These are phyloP conservation scores for Pecten maximus DNA, from an alignment of 2,888 invertebrate genomes.

Conservation along the genomic window DNA sequence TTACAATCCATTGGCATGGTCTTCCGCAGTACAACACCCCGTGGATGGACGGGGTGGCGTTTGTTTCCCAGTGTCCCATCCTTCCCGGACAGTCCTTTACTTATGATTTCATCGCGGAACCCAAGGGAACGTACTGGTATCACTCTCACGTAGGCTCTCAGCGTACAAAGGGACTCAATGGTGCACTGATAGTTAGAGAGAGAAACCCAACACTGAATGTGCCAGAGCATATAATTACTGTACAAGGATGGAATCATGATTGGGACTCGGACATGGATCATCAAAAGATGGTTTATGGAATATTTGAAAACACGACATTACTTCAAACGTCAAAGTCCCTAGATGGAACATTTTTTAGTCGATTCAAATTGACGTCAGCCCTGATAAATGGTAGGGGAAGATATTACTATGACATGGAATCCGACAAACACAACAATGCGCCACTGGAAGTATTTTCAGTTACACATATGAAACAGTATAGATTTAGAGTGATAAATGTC, in stretches of 20 bases:
- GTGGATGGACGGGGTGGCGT: slow-evolving; percentile 69
- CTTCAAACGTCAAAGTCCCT: slow-evolving; percentile 49
- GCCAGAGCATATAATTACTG: slow-evolving; percentile 60
- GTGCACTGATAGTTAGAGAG: slow-evolving; percentile 67
- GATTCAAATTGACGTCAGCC: slow-evolving; percentile 62
- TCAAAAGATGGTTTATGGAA: slow-evolving; percentile 61
- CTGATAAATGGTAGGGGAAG: slow-evolving; percentile 74
- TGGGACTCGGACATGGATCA: slow-evolving; percentile 61
- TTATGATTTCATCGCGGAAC: slow-evolving; percentile 61
- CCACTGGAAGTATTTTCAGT: slow-evolving; percentile 65
- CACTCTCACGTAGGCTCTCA: slow-evolving; percentile 67
- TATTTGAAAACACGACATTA: slow-evolving; percentile 58
- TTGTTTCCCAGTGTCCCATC: slow-evolving; percentile 70
- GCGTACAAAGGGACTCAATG: slow-evolving; percentile 61
- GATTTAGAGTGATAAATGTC: slow-evolving; percentile 69
- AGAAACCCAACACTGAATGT: slow-evolving; percentile 41
- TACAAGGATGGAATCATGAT: slow-evolving; percentile 72
- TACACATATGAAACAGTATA: slow-evolving; percentile 53
- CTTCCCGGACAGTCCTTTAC: slow-evolving; percentile 62
- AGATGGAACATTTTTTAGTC: slow-evolving; percentile 61
- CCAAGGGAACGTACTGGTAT: slow-evolving; percentile 67
- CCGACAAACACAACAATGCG: slow-evolving; percentile 57
- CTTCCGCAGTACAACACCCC: slow-evolving; percentile 60
- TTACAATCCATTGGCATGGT: slow-evolving; percentile 69
- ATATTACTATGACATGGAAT: slow-evolving; percentile 52